Percentiles rank a stretch among this genome's conserved stretches.
Conservation (phyloP, 2,113 vertebrate species). For the pig (Sus scrofa) region DNA sequence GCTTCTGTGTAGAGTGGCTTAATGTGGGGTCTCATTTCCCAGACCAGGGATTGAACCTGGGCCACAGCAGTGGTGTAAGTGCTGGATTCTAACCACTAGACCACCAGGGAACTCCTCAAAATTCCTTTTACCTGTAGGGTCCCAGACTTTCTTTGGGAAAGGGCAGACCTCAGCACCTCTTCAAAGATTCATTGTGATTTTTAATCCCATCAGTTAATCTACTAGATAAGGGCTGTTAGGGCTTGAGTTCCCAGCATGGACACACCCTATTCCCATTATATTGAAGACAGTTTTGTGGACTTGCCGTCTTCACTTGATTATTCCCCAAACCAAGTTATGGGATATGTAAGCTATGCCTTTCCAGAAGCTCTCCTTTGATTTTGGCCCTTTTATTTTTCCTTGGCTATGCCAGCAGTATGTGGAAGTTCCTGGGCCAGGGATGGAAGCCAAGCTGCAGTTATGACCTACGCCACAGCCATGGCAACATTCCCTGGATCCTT, state of each 20-base stretch:
- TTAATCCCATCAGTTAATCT: not conserved
- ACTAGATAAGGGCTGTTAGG: not conserved
- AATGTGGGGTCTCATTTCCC: too few relatives aligned
- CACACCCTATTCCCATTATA: not conserved
- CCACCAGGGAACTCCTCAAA: not conserved
- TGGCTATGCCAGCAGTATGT: too few relatives aligned
- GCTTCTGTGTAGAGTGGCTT: too few relatives aligned
- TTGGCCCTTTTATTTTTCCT: not conserved
- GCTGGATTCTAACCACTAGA: too few relatives aligned
- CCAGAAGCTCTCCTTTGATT: not conserved
- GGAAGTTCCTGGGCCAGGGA: too few relatives aligned
- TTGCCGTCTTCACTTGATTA: not conserved
- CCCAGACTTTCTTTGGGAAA: not conserved
- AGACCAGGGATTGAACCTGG: too few relatives aligned
- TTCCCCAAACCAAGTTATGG: not conserved
- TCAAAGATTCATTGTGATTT: not conserved
- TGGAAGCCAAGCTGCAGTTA: too few relatives aligned
- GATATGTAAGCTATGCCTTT: not conserved
- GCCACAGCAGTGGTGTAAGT: too few relatives aligned
- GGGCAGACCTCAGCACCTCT: not conserved
- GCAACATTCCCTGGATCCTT: too few relatives aligned
- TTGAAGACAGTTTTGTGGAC: not conserved
- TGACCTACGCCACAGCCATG: too few relatives aligned
- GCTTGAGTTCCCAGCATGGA: not conserved
- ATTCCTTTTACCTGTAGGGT: not conserved